These are phyloP conservation scores for Myiotriccus ornatus DNA, from an alignment of 2,797 vertebrate species.

Conservation along the genomic window DNA sequence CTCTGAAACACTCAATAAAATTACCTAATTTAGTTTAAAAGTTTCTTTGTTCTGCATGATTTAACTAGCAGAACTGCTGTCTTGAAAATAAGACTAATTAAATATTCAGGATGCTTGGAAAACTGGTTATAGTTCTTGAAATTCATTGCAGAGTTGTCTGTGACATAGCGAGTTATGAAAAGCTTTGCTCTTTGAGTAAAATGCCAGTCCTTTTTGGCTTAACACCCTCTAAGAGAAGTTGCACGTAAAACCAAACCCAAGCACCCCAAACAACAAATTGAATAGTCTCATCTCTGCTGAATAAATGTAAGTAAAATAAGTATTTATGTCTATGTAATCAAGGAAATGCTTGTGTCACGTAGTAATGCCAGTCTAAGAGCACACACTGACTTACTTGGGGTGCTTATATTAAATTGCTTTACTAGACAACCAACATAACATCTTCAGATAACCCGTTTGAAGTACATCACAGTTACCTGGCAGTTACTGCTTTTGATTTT, in stretches of 20 bases:
- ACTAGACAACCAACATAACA: background rate
- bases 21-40: background rate
- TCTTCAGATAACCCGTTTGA: background rate
- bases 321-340: background rate
- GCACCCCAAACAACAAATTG: background rate
- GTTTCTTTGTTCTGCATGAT: background rate
- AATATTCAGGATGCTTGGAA: background rate
- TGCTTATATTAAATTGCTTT: background rate
- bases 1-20: background rate
- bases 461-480: background rate
- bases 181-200: background rate
- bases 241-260: background rate
- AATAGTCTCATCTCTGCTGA: background rate
- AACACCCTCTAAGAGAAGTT: background rate
- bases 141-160: background rate
- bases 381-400: background rate
- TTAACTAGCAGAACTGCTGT: background rate
- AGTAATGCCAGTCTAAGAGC: background rate
- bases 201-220: background rate
- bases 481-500: background rate
- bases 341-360: background rate
- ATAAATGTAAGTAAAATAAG: background rate
- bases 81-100: background rate
- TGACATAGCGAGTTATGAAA: background rate
- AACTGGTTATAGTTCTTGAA: background rate